phyloP scores from a whole-genome alignment of 1,140 invertebrate genomes.

The Atta cephalotes region DNA sequence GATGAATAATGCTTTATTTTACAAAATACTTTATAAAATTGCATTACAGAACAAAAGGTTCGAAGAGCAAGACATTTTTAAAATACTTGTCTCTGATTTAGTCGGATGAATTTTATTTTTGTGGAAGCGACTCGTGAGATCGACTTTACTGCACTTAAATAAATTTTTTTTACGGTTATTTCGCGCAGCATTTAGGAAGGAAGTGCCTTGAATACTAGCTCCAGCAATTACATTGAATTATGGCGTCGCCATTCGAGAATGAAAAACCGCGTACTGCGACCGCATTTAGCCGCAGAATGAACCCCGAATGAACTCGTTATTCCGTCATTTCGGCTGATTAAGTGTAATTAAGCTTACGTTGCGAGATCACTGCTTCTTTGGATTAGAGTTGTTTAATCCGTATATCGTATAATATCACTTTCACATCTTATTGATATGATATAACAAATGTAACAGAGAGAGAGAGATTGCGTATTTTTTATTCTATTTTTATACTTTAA shows the following conservation, averaged over 20 bases:
- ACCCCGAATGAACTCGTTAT: slow-evolving; percentile 74
- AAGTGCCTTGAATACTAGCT: slow-evolving; percentile 28
- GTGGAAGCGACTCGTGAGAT: background rate
- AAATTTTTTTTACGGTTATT: slow-evolving; percentile 70
- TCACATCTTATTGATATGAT: background rate
- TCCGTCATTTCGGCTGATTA: slow-evolving; percentile 73
- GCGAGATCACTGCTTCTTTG: slow-evolving; percentile 33
- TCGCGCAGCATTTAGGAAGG: slow-evolving; percentile 19
- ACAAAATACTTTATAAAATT: slow-evolving; percentile 3
- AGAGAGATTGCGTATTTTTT: background rate
- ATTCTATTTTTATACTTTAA: background rate
- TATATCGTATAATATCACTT: slow-evolving; percentile 3
- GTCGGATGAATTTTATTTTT: slow-evolving; percentile 32
- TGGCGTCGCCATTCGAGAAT: slow-evolving; percentile 46
- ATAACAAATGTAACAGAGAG: background rate
- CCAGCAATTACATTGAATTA: slow-evolving; percentile 71
- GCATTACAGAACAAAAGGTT: background rate
- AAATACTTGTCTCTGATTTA: slow-evolving; percentile 1
- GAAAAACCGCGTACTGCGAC: slow-evolving; percentile 54
- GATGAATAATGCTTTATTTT: background rate
- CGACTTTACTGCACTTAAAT: slow-evolving; percentile 40
- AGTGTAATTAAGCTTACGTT: slow-evolving; percentile 73
- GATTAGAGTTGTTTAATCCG: slow-evolving; percentile 26
- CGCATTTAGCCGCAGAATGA: slow-evolving; percentile 46
- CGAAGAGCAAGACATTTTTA: background rate